Evolutionary conservation across 2,797 vertebrate genomes (phyloP), one percentile per base, ranked within the genome.

Genomic region (Sebastes hubbsi): DNA sequence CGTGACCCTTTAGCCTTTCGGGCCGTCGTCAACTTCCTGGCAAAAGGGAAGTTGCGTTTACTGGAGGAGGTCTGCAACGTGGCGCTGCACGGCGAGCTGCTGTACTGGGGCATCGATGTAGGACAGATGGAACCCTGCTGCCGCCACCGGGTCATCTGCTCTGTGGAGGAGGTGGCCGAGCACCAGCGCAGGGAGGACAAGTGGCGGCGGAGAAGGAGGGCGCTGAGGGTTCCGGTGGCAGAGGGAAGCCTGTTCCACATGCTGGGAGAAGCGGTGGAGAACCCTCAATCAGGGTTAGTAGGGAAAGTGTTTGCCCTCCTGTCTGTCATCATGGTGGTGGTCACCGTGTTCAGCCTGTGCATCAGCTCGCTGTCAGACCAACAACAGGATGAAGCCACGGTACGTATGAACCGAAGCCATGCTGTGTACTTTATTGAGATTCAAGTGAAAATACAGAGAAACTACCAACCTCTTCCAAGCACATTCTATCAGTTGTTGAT

Each of bases 341-440:
- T 97, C 90, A 98, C 97, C 0, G 97, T 97, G 0, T 78, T 98
- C 89, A 98, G 97, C 91, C 94, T 98, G 90, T 98, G 97, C 32
- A 91, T 98, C 70, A 97, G 97, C 94, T 97, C 96, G 77, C 97
- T 98, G 97, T 95, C 97, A 1, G 97, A 97, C 73, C 88, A 96
- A 29, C 91, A 96, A 83, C 95, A 96, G 12, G 96, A 97, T 90
- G 97, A 97, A 69, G 95, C 94, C 89, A 93, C 88, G 95, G 97
- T 98, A 89, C 94, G 96, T 95, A 32, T 66, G 18, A 69, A 55
- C n/a, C 24, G 36, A 34, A 62, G 55, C 18, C 16, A 49, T 16
- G 25, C 14, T 46, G 42, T 52, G 27, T 20, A 58, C 14, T 56
- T 20, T 32, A 4, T 12, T 59, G 5, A 46, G 7, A 42, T n/a